Evolutionary conservation across 2,113 vertebrate species (phyloP).

Genomic region (Sminthopsis crassicaudata): DNA sequence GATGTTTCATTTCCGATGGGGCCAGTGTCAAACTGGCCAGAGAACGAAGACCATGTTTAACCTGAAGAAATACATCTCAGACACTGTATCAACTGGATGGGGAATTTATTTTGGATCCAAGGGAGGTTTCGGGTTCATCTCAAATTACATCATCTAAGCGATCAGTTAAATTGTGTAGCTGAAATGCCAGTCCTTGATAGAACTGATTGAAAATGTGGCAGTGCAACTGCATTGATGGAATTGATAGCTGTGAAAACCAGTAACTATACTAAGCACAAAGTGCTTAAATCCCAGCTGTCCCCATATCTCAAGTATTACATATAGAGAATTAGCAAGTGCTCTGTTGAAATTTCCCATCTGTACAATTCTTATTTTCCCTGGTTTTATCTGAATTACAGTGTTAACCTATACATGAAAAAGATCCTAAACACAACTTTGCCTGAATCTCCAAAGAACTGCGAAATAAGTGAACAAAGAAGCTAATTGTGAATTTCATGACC

Average conservation of each 20-base stretch:
- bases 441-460: neutral
- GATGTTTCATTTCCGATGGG: neutral
- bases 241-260: neutral
- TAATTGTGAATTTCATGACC: neutral
- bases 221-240: constrained; percentile 14
- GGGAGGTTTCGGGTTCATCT: neutral
- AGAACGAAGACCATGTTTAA: neutral
- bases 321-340: constrained; percentile 21
- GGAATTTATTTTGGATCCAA: neutral
- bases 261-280: constrained; percentile 1
- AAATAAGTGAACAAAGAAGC: neutral
- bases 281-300: neutral
- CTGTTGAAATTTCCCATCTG: neutral
- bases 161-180: constrained; percentile 1
- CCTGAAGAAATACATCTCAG: neutral
- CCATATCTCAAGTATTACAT: neutral
- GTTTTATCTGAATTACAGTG: neutral
- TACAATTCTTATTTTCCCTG: constrained; percentile 1
- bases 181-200: neutral
- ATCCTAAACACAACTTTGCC: neutral
- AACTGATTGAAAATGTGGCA: constrained; percentile 19
- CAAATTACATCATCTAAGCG: neutral
- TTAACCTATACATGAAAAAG: neutral
- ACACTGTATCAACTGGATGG: neutral
- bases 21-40: neutral